A percentile compares a stretch with the other conserved stretches of the same genome.
phyloP scores from a whole-genome alignment of 2,888 invertebrate genomes.

The Pristionchus maxplancki region DNA sequence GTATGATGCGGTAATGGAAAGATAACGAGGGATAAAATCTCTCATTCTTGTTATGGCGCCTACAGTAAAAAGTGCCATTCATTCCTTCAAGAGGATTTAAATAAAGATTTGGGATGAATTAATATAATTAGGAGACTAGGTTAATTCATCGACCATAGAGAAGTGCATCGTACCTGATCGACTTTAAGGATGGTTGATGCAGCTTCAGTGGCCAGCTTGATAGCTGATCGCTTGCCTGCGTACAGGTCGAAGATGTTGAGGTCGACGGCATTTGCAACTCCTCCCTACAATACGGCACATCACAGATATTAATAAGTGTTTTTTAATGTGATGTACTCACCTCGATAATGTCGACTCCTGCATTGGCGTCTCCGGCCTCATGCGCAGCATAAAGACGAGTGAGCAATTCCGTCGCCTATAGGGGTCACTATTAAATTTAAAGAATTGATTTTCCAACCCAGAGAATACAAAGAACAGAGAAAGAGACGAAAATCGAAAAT shows the following conservation, averaged over 20 bases:
- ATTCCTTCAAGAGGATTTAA: too few relatives aligned
- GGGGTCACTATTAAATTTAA: neutral
- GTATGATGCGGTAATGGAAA: too few relatives aligned
- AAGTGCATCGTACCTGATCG: conserved; percentile 79
- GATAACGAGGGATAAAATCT: too few relatives aligned
- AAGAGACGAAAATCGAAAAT: too few relatives aligned
- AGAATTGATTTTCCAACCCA: too few relatives aligned
- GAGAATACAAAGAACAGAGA: too few relatives aligned
- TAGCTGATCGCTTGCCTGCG: conserved; percentile 89
- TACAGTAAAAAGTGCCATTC: too few relatives aligned
- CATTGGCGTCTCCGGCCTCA: conserved; percentile 87
- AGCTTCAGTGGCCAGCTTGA: conserved; percentile 95
- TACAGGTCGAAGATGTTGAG: conserved; percentile 89
- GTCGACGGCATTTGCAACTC: conserved; percentile 84
- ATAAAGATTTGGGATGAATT: too few relatives aligned
- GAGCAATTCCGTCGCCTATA: conserved; percentile 86
- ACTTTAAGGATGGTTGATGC: conserved; percentile 83
- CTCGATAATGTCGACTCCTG: conserved; percentile 87
- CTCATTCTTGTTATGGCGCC: too few relatives aligned
- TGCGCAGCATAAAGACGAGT: conserved; percentile 94
- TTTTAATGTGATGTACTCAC: neutral
- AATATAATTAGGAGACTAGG: too few relatives aligned
- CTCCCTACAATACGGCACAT: conserved; percentile 59
- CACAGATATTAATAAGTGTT: neutral
- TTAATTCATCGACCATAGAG: neutral